Conservation (phyloP, 2,113 vertebrate genomes). For the Festucalex cinctus region DNA sequence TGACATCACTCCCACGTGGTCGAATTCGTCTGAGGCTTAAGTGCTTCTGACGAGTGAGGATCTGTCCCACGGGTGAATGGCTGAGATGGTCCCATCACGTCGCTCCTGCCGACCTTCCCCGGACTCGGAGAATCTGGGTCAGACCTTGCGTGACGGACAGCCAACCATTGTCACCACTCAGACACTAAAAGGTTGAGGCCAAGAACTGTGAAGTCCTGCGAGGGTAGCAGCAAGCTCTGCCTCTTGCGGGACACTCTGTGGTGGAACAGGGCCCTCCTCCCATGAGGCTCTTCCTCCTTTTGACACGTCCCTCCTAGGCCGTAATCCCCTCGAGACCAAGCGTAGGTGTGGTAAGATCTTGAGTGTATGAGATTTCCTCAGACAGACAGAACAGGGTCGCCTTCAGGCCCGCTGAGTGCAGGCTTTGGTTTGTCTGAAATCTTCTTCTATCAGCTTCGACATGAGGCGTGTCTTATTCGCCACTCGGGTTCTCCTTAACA, state of each 20-base stretch:
- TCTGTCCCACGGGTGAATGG: constrained; percentile 26
- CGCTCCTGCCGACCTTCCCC: constrained; percentile 19
- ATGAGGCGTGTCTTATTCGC: constrained; percentile 33
- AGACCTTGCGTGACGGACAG: constrained; percentile 65
- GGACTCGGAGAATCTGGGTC: constrained; percentile 59
- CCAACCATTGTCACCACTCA: constrained; percentile 59
- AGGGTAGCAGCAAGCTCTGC: not conserved
- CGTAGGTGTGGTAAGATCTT: constrained; percentile 9
- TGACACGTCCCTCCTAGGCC: constrained; percentile 30
- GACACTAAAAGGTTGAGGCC: constrained; percentile 46
- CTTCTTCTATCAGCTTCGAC: constrained; percentile 24
- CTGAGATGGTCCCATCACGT: constrained; percentile 30
- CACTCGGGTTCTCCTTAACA: constrained; percentile 21
- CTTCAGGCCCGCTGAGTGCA: constrained; percentile 21
- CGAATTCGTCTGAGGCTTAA: constrained; percentile 2
- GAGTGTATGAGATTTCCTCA: constrained; percentile 12
- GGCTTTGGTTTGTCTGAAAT: constrained; percentile 50
- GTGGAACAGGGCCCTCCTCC: constrained; percentile 33
- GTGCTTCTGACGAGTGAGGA: constrained; percentile 11
- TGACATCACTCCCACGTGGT: constrained; percentile 16
- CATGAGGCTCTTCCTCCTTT: constrained; percentile 31
- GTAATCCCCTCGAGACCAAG: constrained; percentile 23
- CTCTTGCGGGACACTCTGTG: constrained; percentile 27
- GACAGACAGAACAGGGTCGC: constrained; percentile 13
- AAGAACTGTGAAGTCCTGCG: constrained; percentile 44